phyloP scores from a whole-genome alignment of 2,797 vertebrate species.

The Nannoperca australis region DNA sequence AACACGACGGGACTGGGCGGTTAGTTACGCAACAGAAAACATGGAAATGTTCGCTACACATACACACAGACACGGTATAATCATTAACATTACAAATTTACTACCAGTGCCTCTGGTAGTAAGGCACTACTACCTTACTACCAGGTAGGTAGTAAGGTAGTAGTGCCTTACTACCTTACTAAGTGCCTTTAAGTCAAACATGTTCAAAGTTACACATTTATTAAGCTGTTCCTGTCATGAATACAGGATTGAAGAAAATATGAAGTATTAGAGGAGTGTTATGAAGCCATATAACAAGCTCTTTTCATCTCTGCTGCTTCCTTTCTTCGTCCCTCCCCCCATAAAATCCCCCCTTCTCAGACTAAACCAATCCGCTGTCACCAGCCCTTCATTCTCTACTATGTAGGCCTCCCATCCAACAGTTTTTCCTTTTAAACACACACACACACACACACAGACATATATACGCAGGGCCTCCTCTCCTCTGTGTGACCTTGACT shows the following conservation, averaged over 20 bases:
- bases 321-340: conserved; percentile 48
- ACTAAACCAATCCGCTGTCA: conserved; percentile 71
- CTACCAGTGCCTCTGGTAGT: conserved; percentile 2
- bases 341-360: conserved; percentile 48
- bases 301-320: conserved; percentile 55
- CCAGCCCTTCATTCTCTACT: conserved; percentile 60
- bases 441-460: conserved; percentile 38
- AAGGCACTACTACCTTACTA: too few relatives aligned
- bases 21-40: conserved; percentile 67
- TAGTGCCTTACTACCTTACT: too few relatives aligned
- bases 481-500: conserved; percentile 86
- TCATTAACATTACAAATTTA: conserved; percentile 19
- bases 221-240: conserved; percentile 33
- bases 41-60: conserved; percentile 6
- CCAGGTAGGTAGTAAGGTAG: too few relatives aligned
- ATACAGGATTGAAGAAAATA: conserved; percentile 17
- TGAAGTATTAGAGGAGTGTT: conserved; percentile 41
- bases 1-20: conserved; percentile 18
- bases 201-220: conserved; percentile 38
- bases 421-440: conserved; percentile 43
- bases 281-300: conserved; percentile 46
- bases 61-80: not conserved
- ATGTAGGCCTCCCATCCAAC: conserved; percentile 61
- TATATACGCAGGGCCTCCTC: conserved; percentile 66
- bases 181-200: conserved; percentile 33